Conservation (phyloP, 2,113 vertebrate species). For the Bubalus kerabau region DNA sequence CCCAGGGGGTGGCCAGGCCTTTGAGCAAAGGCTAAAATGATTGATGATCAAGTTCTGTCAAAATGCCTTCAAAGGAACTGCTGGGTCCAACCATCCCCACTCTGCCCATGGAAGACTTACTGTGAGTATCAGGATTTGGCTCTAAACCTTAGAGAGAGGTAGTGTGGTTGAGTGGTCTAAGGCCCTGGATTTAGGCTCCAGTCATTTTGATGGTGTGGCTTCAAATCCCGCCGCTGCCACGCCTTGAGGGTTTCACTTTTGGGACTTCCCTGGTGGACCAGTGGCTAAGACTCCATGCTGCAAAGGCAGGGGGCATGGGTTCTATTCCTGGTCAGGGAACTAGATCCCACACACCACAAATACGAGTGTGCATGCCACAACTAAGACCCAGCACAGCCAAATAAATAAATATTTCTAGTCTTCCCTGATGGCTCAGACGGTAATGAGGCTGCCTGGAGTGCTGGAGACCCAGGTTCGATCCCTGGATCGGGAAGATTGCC, state of each 20-base stretch:
- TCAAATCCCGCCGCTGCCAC: fast-evolving
- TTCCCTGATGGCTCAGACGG: not conserved
- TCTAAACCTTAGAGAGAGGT: not conserved
- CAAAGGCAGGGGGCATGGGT: not conserved
- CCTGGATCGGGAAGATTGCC: not conserved
- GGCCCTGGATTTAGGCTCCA: not conserved
- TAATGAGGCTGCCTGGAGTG: not conserved
- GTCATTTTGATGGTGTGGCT: not conserved
- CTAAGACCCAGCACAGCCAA: not conserved
- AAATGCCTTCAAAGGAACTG: not conserved
- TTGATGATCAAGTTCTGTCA: not conserved
- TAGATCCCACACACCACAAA: not conserved
- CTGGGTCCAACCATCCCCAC: not conserved
- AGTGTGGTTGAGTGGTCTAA: not conserved
- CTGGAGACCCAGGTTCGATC: not conserved
- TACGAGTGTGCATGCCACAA: not conserved
- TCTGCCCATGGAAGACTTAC: not conserved
- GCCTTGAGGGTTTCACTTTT: fast-evolving
- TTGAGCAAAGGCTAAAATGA: not conserved
- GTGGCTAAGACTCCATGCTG: not conserved
- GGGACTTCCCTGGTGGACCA: too few species aligned
- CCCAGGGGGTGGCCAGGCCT: fast-evolving
- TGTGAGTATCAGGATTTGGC: not conserved
- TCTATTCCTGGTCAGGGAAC: not conserved
- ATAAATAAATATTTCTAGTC: not conserved